A percentile compares a stretch with the other conserved stretches of the same genome.
These are phyloP conservation scores for Pyxicephalus adspersus DNA, from an alignment of 2,113 vertebrate genomes.

Conservation along the genomic window DNA sequence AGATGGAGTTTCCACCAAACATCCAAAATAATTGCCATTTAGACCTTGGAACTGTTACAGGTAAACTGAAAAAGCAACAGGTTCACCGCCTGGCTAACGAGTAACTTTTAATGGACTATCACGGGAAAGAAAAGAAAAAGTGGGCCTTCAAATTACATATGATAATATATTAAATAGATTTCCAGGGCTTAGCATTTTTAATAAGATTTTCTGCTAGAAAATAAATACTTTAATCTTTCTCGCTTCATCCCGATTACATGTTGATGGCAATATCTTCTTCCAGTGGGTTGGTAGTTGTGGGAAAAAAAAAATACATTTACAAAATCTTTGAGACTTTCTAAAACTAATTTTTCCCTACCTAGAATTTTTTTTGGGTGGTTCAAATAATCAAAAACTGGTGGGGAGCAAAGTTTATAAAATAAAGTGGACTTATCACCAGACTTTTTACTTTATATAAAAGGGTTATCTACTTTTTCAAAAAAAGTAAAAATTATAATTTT, in stretches of 20 bases:
- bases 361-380: too few relatives aligned
- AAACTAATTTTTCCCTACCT: too few relatives aligned
- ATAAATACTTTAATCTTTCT: slow-evolving; percentile 18
- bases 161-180: slow-evolving; percentile 43
- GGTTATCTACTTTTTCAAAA: too few relatives aligned
- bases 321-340: not conserved
- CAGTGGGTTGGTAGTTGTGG: not conserved
- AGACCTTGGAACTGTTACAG: slow-evolving; percentile 2
- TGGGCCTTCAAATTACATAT: slow-evolving; percentile 10
- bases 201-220: slow-evolving; percentile 12
- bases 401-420: too few relatives aligned
- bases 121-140: not conserved
- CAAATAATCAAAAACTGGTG: too few relatives aligned
- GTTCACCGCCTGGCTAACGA: not conserved
- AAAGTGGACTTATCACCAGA: too few relatives aligned
- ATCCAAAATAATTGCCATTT: slow-evolving; percentile 23
- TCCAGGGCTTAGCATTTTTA: slow-evolving; percentile 10
- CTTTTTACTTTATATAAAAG: too few relatives aligned
- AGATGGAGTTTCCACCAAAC: slow-evolving; percentile 44
- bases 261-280: slow-evolving; percentile 24
- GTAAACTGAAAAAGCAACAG: slow-evolving; percentile 20
- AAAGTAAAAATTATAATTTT: too few relatives aligned
- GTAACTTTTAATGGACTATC: not conserved
- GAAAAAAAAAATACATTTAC: not conserved
- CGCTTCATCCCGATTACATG: slow-evolving; percentile 29